Base-by-base conservation (phyloP, 2,797 vertebrate genomes). In the Pterois miles region DNA sequence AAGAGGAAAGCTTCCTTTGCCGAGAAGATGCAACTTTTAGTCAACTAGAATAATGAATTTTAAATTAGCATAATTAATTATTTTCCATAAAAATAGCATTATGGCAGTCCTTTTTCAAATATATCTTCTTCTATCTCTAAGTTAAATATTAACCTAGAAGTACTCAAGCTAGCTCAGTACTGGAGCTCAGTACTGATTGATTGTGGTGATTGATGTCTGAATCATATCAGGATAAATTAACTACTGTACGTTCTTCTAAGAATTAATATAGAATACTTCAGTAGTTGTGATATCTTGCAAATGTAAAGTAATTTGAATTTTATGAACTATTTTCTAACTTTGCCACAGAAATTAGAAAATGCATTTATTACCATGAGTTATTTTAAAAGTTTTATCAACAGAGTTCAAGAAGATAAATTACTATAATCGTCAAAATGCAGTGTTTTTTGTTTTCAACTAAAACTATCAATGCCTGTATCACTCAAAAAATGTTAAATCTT, bases 51-150 rank as follows among this genome's bases (percentile, higher is more conserved):
- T 58, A 70, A 71, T 84, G 8, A 13, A 83, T 85, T 79, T 84
- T 76, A 73, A 74, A 83, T 65, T 31, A 71, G 43, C 54, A 64
- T 86, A 78, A 77, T 78, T 69, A 57, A 81, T 82, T n/a, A n/a
- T n/a, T n/a, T 38, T 29, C 33, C 54, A 75, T 53, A 43, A 74
- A 81, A 73, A 76, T 65, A 52, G 6, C 58, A 78, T 85, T 73
- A 73, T 63, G 40, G 34, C 25, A 76, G n/a, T 5, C 6, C 38
- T 60, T 74, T 74, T 78, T 68, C 25, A 57, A 58, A 68, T 11
- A 43, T 43, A 8, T 0, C 40, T 43, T 43, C 16, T 43, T 43
- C 69, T 38, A 36, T 62, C n/a, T 14, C 16, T 33, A 33, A 53
- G 66, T 78, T 86, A 83, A 50, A 81, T 75, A 83, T 82, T 66